Evolutionary conservation across 2,113 vertebrate genomes (phyloP).

Genomic region (Sarotherodon lohbergeri): DNA sequence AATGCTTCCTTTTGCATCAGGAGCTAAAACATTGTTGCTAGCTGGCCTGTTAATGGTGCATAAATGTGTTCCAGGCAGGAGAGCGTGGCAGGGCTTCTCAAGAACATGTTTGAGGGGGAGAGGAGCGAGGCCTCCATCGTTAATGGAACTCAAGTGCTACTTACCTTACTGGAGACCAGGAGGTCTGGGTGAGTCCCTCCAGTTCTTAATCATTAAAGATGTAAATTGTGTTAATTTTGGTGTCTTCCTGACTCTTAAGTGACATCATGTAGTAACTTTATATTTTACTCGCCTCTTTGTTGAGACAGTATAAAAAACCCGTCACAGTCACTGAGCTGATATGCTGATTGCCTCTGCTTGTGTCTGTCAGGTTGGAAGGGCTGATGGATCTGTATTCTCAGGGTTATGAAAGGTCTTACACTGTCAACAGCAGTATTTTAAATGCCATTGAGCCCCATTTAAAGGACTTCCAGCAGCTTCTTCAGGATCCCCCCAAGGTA

Average conservation of each 20-base stretch:
- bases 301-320: not conserved
- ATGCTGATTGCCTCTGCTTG: not conserved
- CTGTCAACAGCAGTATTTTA: constrained; percentile 87
- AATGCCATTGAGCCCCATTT: constrained; percentile 88
- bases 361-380: constrained; percentile 84
- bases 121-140: constrained; percentile 87
- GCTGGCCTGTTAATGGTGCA: not conserved
- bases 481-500: constrained; percentile 93
- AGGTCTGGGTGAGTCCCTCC: constrained; percentile 81
- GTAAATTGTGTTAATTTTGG: not conserved
- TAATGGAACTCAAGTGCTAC: constrained; percentile 90
- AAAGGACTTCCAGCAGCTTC: constrained; percentile 94
- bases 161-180: constrained; percentile 87
- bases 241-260: not conserved
- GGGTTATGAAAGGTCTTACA: constrained; percentile 88
- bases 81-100: constrained; percentile 87
- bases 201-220: not conserved
- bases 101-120: constrained; percentile 89
- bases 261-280: not conserved
- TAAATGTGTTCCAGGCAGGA: constrained; percentile 78
- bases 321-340: not conserved
- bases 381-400: constrained; percentile 94
- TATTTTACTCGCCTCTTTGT: not conserved
- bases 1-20: not conserved
- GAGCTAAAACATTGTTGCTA: not conserved